Conservation (phyloP, 2,797 vertebrate genomes). For the Acanthurus tractus region DNA sequence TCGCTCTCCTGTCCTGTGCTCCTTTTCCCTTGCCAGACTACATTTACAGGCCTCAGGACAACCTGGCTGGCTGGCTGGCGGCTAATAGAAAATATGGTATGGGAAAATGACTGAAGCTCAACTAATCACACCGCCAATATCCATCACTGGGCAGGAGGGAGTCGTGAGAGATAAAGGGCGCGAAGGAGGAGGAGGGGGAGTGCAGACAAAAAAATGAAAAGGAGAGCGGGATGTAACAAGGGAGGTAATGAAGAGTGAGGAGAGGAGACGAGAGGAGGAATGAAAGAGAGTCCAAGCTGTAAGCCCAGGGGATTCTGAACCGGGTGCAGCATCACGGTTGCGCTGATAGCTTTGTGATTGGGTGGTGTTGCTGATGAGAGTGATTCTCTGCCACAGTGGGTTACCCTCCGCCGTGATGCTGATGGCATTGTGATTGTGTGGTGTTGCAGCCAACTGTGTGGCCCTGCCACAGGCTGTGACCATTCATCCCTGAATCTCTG, state of each 20-base stretch:
- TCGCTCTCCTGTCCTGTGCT: constrained; percentile 15
- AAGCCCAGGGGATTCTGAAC: constrained; percentile 62
- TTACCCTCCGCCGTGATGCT: constrained; percentile 64
- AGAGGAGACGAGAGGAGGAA: constrained; percentile 39
- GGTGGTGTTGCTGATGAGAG: constrained; percentile 80
- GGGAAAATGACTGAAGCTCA: constrained; percentile 81
- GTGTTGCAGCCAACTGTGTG: constrained; percentile 64
- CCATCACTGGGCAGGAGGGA: constrained; percentile 74
- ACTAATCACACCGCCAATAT: constrained; percentile 84
- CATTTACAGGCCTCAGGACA: constrained; percentile 67
- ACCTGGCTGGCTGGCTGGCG: constrained; percentile 58
- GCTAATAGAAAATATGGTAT: constrained; percentile 80
- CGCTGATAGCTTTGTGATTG: constrained; percentile 83
- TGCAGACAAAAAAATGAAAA: constrained; percentile 55
- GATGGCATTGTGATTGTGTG: constrained; percentile 79
- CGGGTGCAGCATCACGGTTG: constrained; percentile 59
- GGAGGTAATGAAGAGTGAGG: constrained; percentile 70
- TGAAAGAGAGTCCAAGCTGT: constrained; percentile 31
- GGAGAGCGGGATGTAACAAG: constrained; percentile 60
- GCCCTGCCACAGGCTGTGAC: constrained; percentile 64
- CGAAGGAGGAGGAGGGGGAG: constrained; percentile 2
- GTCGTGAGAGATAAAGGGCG: constrained; percentile 52
- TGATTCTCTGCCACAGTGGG: constrained; percentile 76
- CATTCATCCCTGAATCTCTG: constrained; percentile 72
- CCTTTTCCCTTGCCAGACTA: constrained; percentile 35